phyloP scores from a whole-genome alignment of 2,113 vertebrate species.

The Marmota monax region DNA sequence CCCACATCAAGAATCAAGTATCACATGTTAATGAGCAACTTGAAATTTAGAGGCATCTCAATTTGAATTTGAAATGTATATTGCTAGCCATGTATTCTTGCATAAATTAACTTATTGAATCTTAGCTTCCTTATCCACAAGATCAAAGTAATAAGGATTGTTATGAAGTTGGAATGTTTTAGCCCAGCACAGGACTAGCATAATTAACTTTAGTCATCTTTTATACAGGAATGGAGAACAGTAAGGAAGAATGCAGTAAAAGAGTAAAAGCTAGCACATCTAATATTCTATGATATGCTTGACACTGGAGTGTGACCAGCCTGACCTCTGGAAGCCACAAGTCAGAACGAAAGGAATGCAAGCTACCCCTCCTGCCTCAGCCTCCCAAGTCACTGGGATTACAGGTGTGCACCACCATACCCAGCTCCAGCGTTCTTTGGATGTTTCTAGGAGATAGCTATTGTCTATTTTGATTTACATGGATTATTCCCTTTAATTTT shows the following conservation, averaged over 20 bases:
- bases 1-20: neutral
- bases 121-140: neutral
- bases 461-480: neutral
- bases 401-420: too few relatives aligned
- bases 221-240: neutral
- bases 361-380: too few relatives aligned
- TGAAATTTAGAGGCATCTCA: neutral
- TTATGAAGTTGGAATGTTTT: neutral
- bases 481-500: neutral
- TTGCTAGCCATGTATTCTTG: neutral
- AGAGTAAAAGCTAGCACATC: neutral
- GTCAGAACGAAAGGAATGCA: neutral
- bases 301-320: neutral
- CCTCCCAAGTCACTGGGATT: too few relatives aligned
- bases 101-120: neutral
- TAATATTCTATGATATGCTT: neutral
- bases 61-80: neutral
- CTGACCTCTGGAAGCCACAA: neutral
- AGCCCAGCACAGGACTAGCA: neutral
- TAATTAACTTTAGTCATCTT: neutral
- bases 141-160: neutral
- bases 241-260: neutral
- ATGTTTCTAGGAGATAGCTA: neutral
- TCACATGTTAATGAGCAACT: neutral
- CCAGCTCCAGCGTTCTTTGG: neutral